Base-by-base conservation (phyloP, 2,797 vertebrate species). In the Tangara arthus region DNA sequence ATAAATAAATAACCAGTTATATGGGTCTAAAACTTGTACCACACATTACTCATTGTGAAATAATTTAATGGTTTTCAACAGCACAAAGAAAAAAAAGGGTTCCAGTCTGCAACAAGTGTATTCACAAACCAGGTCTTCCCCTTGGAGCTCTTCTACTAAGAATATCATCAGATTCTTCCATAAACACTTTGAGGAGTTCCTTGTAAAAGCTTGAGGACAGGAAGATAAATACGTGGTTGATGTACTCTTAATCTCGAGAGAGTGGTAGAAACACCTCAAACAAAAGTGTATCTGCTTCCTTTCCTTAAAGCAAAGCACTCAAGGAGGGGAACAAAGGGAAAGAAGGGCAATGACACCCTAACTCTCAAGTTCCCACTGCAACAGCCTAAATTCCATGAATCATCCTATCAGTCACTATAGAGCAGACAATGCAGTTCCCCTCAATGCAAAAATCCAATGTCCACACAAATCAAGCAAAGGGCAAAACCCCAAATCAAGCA, bases 331-430 rank as follows among this genome's bases (percentile, higher is more conserved):
- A 82, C 44, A 94, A 71, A 80, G 23, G 55, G n/a, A 92, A 77
- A 72, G 44, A 69, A 70, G 42, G 81, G 47, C 50, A 77, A 61
- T 78, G 47, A 59, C 41, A 82, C 30, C 16, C 24, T 78, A 80
- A 56, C 39, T 90, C 56, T 75, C 64, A 69, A 73, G 49, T 56
- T 86, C 49, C 15, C 66, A 55, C 44, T 70, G 37, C 41, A 87
- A 52, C 44, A 94, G 71, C 55, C 93, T 89, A 89, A 89, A 93
- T 82, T 80, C 85, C 64, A 39, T 80, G 86, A 92, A 94, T 93
- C 83, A 55, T 63, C 30, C 70, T 60, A 89, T 90, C 88, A 79
- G 37, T 95, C 87, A 91, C 84, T 32, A 39, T 8, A 80, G 61
- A 93, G 53, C 66, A 93, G 78, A 91, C 72, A 92, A 76, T 57